These are phyloP conservation scores for Phataginus tricuspis DNA, from an alignment of 2,797 vertebrate genomes.

Conservation along the genomic window DNA sequence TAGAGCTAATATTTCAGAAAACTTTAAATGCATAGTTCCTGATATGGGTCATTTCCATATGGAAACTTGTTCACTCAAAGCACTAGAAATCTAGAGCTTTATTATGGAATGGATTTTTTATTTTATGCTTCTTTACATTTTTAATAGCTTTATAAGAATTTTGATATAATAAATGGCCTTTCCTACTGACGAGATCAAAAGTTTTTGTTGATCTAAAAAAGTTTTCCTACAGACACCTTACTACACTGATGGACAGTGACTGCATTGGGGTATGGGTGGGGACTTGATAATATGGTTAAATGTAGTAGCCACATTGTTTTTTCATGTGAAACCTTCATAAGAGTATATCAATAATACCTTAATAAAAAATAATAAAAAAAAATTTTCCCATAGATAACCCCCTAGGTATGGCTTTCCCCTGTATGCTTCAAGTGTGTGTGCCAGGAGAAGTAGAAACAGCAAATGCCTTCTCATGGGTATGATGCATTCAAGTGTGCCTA, in stretches of 20 bases:
- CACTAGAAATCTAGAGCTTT: conserved; percentile 73
- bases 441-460: conserved; percentile 94
- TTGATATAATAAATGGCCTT: conserved; percentile 93
- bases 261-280: too few species aligned
- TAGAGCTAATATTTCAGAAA: conserved; percentile 82
- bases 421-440: conserved; percentile 93
- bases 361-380: too few species aligned
- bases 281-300: too few species aligned
- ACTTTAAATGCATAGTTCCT: conserved; percentile 82
- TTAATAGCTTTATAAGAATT: conserved; percentile 93
- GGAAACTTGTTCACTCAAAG: conserved; percentile 81
- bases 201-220: conserved; percentile 93
- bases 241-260: too few species aligned
- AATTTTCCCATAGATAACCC: conserved; percentile 89
- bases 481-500: conserved; percentile 92
- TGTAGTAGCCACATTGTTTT: too few species aligned
- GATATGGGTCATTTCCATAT: conserved; percentile 80
- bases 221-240: conserved; percentile 87
- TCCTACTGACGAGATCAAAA: conserved; percentile 91
- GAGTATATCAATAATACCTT: too few species aligned
- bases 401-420: conserved; percentile 94
- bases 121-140: conserved; percentile 95
- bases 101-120: conserved; percentile 90
- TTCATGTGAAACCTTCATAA: too few species aligned
- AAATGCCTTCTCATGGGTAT: conserved; percentile 93